Evolutionary conservation across 2,113 vertebrate genomes (phyloP).

Genomic region (Stigmatopora argus): DNA sequence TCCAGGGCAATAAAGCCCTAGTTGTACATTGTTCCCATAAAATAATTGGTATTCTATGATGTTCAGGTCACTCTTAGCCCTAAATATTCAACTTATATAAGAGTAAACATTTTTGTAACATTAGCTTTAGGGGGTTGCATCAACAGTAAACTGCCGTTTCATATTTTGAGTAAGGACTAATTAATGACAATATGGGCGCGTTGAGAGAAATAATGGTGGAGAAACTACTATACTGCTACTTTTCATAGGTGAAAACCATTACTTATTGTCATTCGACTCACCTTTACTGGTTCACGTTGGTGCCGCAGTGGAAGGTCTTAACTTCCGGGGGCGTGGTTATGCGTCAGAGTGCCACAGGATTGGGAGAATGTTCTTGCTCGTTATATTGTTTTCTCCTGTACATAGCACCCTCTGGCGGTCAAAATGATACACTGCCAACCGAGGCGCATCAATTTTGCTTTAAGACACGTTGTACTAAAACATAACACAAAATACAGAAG

Average conservation of each 20-base stretch:
- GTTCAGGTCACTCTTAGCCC: no score
- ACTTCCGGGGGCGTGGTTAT: constrained; percentile 17
- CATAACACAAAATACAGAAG: neutral
- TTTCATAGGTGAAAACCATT: no score
- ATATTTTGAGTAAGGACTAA: no score
- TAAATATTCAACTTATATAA: no score
- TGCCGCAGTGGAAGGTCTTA: constrained; percentile 1
- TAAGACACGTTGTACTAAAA: neutral
- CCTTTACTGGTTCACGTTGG: constrained; percentile 40
- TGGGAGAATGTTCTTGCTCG: constrained; percentile 9
- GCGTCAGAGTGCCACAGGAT: constrained; percentile 20
- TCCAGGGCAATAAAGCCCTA: no score
- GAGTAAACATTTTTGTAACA: no score
- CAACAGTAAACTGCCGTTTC: no score
- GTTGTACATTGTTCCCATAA: neutral
- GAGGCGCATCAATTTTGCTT: neutral
- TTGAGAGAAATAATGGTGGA: no score
- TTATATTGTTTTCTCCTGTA: neutral
- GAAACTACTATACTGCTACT: neutral
- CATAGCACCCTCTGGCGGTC: constrained; percentile 13
- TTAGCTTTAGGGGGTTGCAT: no score
- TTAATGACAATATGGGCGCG: no score
- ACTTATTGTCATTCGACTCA: constrained; percentile 28
- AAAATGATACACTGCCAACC: neutral
- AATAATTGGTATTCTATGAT: no score